Base-by-base conservation (phyloP, 92 coral and sea anemone genomes). In the Zoanthus solanderi region DNA sequence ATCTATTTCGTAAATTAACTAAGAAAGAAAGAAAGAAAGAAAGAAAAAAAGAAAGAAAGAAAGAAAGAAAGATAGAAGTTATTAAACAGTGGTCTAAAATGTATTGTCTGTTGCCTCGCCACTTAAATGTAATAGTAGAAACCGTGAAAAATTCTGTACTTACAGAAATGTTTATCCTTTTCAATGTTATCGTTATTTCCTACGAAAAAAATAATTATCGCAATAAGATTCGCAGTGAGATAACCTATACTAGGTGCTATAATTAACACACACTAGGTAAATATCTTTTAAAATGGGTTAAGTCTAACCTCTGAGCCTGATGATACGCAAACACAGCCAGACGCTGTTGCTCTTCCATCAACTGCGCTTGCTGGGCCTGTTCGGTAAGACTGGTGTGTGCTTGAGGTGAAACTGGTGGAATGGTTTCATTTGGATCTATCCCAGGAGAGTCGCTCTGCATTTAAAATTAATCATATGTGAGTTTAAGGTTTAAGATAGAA, bases 331-430 rank as follows among this genome's bases (percentile, higher is more conserved):
- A 92, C 29, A 89, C 94, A 48, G 94, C 94, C 75, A 89, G 71
- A 56, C 92, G 88, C 88, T 92, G 92, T 44, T 89, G 90, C 50
- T 92, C 92, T 44, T 83, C 86, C 37, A 80, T 87, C 87, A 86
- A 67, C 61, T 79, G 87, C 13, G 73, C 86, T 71, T 76, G 72
- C 12, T 91, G 94, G 32, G 80, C 92, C 66, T 78, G 94, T 23
- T 84, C 94, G 11, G 85, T 29, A 17, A 81, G 75, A n/a, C 89
- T 84, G 73, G 89, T 75, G 83, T 84, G 84, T 13, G 89, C 87
- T 88, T 92, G 94, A 54, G 94, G 94, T 56, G 94, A 92, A 53
- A 89, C 79, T 86, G 94, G 90, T 42, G 94, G 90, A 14, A 90
- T 83, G 53, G 83, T 82, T 28, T 92, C 94, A 88, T 83, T 91